These are phyloP conservation scores for Rhagium mordax DNA, from an alignment of 2,888 invertebrate genomes.

Conservation along the genomic window DNA sequence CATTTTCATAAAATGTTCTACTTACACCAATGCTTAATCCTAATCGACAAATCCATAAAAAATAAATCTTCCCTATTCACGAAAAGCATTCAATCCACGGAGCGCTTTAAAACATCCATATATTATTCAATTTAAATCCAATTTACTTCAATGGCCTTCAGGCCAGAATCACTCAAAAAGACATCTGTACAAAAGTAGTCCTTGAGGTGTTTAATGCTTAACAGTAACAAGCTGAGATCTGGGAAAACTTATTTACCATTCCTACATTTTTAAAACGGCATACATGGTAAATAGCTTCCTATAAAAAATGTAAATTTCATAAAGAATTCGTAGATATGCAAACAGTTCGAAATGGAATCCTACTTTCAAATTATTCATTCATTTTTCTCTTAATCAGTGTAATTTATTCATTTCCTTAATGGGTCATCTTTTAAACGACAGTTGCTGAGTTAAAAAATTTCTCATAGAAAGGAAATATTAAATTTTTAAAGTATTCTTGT, in stretches of 20 bases:
- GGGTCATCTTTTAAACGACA: neutral
- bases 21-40: neutral
- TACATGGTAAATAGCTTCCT: neutral
- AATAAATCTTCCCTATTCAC: neutral
- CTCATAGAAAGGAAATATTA: neutral
- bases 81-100: neutral
- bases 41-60: neutral
- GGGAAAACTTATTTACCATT: neutral
- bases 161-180: neutral
- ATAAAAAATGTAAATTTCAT: neutral
- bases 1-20: neutral
- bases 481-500: neutral
- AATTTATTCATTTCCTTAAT: neutral
- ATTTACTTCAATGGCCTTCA: neutral
- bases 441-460: neutral
- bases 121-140: neutral
- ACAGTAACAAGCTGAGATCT: neutral
- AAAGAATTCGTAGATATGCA: neutral
- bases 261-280: neutral
- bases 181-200: neutral
- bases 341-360: neutral
- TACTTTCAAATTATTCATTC: neutral
- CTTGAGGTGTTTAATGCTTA: neutral
- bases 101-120: neutral
- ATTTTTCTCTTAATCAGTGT: neutral